Conservation (phyloP, 2,113 vertebrate species). For the Trachemys scripta region DNA sequence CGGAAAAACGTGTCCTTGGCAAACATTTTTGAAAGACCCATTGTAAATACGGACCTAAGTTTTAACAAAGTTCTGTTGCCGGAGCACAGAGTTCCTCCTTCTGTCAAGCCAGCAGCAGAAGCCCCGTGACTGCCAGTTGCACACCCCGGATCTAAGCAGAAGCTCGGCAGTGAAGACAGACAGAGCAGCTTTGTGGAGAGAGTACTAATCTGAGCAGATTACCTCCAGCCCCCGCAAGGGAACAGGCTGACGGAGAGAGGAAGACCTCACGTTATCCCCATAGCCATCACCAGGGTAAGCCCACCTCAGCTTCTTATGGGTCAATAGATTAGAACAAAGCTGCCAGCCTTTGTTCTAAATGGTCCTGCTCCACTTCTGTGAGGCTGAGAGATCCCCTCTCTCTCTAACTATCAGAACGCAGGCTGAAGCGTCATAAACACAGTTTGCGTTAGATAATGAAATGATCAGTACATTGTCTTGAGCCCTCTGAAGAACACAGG, state of each 20-base stretch:
- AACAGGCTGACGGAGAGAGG: neutral
- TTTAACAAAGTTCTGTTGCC: rapidly evolving
- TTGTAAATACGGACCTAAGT: rapidly evolving
- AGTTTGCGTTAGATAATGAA: neutral
- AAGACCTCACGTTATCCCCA: neutral
- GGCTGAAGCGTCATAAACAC: neutral
- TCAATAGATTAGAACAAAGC: neutral
- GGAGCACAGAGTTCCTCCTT: rapidly evolving
- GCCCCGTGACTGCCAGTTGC: neutral
- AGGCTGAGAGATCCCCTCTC: too few relatives aligned
- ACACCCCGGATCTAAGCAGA: neutral
- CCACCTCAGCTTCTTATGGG: neutral
- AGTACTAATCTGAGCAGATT: neutral
- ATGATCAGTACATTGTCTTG: neutral
- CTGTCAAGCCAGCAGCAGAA: neutral
- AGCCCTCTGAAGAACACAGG: neutral
- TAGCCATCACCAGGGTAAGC: neutral
- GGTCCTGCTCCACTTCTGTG: neutral
- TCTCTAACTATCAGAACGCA: neutral
- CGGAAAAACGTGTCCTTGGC: neutral
- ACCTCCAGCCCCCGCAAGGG: neutral
- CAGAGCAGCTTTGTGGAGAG: neutral
- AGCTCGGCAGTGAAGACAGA: neutral
- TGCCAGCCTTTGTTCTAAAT: neutral
- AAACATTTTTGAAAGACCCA: neutral